A percentile compares a stretch with the other conserved stretches of the same genome.
These are phyloP conservation scores for Conus betulinus DNA, from an alignment of 1,140 invertebrate genomes.

Conservation along the genomic window DNA sequence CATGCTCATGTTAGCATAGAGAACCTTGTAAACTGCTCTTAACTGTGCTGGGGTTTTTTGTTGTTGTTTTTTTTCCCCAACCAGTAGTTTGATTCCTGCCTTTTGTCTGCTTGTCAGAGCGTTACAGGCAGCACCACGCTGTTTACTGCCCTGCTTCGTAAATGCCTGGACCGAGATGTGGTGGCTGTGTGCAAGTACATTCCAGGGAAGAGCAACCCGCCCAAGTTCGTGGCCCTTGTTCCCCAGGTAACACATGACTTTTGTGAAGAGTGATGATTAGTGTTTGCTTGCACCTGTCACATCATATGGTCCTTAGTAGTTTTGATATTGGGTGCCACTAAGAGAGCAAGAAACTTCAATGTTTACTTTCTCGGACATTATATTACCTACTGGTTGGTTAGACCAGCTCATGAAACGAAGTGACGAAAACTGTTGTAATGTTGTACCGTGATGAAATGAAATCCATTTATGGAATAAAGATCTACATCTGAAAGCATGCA, in stretches of 20 bases:
- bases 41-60: neutral
- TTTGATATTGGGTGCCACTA: neutral
- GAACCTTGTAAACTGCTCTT: no score
- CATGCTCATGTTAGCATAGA: no score
- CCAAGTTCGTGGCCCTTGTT: constrained; percentile 77
- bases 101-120: constrained; percentile 54
- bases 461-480: no score
- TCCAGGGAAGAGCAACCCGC: constrained; percentile 72
- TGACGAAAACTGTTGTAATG: no score
- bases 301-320: neutral
- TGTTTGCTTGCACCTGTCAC: neutral
- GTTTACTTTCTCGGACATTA: neutral
- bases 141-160: constrained; percentile 76
- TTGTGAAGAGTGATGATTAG: neutral
- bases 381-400: no score
- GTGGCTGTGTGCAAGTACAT: constrained; percentile 76
- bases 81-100: neutral
- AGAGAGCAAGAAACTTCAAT: no score
- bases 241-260: constrained; percentile 73
- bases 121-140: constrained; percentile 76
- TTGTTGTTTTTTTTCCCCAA: neutral
- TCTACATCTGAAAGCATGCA: no score
- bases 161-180: constrained; percentile 75
- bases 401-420: no score
- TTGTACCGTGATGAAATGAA: no score